These are phyloP conservation scores for Phrynocephalus forsythii DNA, from an alignment of 2,797 vertebrate genomes.

Conservation along the genomic window DNA sequence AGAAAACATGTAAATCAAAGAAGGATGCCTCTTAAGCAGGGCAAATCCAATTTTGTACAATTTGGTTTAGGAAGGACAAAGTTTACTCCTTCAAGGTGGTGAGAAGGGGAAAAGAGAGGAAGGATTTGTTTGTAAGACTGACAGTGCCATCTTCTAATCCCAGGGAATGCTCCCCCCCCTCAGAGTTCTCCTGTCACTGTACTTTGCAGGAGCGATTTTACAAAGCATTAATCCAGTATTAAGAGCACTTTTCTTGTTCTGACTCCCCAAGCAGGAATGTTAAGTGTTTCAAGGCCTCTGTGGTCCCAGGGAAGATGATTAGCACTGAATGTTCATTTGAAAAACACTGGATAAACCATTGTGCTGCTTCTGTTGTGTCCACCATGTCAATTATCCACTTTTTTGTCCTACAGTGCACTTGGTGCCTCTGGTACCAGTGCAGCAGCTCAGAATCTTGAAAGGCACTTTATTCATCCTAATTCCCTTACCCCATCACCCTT, in stretches of 20 bases:
- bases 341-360: background rate
- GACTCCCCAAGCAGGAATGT: background rate
- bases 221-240: background rate
- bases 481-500: background rate
- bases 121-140: background rate
- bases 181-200: background rate
- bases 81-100: background rate
- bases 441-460: background rate
- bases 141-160: background rate
- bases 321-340: background rate
- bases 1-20: background rate
- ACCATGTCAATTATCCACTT: background rate
- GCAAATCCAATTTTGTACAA: background rate
- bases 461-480: background rate
- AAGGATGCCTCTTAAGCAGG: background rate
- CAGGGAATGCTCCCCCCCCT: background rate
- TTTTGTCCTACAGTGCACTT: background rate
- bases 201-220: background rate
- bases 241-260: background rate
- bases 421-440: background rate
- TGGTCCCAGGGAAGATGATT: background rate
- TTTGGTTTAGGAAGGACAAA: background rate
- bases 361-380: background rate
- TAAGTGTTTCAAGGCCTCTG: background rate
- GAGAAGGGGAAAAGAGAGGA: background rate